Evolutionary conservation across 2,113 vertebrate species (phyloP), one percentile per base, ranked within the genome.

Genomic region (Sylvilagus bachmani): DNA sequence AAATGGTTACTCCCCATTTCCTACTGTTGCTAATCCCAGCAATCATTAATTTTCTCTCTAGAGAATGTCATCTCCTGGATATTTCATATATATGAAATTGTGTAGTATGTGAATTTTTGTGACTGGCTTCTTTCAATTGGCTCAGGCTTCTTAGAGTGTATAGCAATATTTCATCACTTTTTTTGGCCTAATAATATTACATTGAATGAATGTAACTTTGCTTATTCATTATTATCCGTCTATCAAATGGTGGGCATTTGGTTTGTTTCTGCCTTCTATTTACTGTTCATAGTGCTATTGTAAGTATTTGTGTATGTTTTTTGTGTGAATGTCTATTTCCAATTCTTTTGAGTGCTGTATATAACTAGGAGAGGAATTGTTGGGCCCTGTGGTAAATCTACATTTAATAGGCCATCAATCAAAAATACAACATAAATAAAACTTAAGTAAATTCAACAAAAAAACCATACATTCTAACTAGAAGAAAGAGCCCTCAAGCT

Each of bases 401-500:
- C 49, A 9, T 51, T 88, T 70, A 83, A 70, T 27, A 10, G 51
- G 3, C 70, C 44, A 87, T 31, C 27, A 87, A 66, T 75, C 22
- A 49, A 94, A 91, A 83, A 31, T 62, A 82, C 14, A 81, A 71
- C 10, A 25, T 64, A 86, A 75, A 69, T 75, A 53, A 74, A 61
- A 75, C 17, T 21, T 58, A 27, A 29, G 19, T 73, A 64, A 49
- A 64, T 89, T 73, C 27, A 49, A 77, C 7, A 51, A 67, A 58
- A 58, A 84, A 86, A 82, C 0, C 5, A 27, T 86, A 36, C 55
- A 51, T n/a, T 69, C 29, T 36, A 69, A 31, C 71, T 58, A 16
- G 55, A 89, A 78, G 10, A 90, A 81, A 82, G 29, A 36, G 17
- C 33, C 71, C 12, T 91, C 22, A 64, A 31, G 33, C 7, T 16